Conservation (phyloP, 64 coral and sea anemone species). For the Montipora sp. region DNA sequence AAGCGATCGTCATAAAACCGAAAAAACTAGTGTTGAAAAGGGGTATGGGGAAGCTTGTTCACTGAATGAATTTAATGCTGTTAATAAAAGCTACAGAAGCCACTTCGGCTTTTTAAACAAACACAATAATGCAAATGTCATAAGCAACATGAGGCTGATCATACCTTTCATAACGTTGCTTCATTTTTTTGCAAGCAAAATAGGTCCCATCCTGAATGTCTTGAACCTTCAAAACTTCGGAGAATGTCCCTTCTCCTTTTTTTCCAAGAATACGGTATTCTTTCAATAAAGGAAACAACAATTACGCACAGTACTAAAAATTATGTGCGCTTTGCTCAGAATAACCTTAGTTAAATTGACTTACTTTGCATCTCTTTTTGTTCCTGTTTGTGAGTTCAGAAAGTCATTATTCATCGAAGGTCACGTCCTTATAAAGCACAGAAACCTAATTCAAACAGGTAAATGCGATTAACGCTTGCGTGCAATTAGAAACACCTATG, state of each 20-base stretch:
- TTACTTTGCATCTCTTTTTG: slow-evolving; percentile 37
- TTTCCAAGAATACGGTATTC: slow-evolving; percentile 99
- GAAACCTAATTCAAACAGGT: neutral
- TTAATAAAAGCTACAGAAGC: neutral
- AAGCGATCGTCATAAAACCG: too few species aligned
- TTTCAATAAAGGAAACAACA: slow-evolving; percentile 53
- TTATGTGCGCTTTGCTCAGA: neutral
- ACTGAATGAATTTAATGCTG: neutral
- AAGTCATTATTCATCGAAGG: neutral
- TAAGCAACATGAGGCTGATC: neutral
- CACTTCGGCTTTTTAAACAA: neutral
- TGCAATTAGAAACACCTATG: neutral
- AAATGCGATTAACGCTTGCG: neutral
- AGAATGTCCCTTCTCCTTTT: slow-evolving; percentile 99
- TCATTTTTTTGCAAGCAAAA: slow-evolving; percentile 99
- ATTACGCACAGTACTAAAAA: neutral
- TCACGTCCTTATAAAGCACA: neutral
- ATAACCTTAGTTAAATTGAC: neutral
- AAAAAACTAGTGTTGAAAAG: neutral
- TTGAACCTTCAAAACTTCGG: slow-evolving; percentile 97
- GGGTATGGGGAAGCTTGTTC: neutral
- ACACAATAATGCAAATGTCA: neutral
- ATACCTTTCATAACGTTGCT: slow-evolving; percentile 95
- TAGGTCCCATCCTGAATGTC: slow-evolving; percentile 93
- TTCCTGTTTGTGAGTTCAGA: neutral